phyloP scores from a whole-genome alignment of 2,888 invertebrate genomes.

The Pammene fasciana region DNA sequence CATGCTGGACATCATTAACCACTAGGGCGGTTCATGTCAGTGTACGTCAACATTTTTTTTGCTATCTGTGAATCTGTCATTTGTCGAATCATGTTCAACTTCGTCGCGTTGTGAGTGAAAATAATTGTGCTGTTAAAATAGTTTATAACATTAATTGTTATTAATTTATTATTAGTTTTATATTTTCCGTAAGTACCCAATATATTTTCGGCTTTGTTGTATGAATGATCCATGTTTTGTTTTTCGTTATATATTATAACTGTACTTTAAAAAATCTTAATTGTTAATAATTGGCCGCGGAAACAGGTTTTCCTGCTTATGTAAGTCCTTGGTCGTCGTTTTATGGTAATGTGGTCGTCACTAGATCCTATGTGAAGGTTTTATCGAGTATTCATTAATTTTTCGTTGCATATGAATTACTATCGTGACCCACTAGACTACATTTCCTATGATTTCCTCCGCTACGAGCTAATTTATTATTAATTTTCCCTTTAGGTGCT shows the following conservation, averaged over 20 bases:
- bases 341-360: constrained; percentile 54
- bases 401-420: constrained; percentile 17
- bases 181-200: constrained; percentile 42
- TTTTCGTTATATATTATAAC: constrained; percentile 6
- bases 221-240: constrained; percentile 11
- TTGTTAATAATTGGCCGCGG: constrained; percentile 55
- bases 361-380: constrained; percentile 17
- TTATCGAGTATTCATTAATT: neutral
- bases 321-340: constrained; percentile 61
- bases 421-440: constrained; percentile 37
- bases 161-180: constrained; percentile 36
- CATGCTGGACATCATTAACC: constrained; percentile 5
- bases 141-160: constrained; percentile 38
- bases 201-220: constrained; percentile 47
- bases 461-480: constrained; percentile 17
- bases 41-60: constrained; percentile 32
- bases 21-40: constrained; percentile 11
- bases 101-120: constrained; percentile 53
- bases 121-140: constrained; percentile 45
- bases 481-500: neutral
- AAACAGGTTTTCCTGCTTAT: constrained; percentile 67
- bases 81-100: constrained; percentile 66
- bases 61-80: constrained; percentile 55
- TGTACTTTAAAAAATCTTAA: constrained; percentile 46
- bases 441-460: constrained; percentile 15